phyloP scores from a whole-genome alignment of 1,140 invertebrate species.

The Scaptomyza pallida region DNA sequence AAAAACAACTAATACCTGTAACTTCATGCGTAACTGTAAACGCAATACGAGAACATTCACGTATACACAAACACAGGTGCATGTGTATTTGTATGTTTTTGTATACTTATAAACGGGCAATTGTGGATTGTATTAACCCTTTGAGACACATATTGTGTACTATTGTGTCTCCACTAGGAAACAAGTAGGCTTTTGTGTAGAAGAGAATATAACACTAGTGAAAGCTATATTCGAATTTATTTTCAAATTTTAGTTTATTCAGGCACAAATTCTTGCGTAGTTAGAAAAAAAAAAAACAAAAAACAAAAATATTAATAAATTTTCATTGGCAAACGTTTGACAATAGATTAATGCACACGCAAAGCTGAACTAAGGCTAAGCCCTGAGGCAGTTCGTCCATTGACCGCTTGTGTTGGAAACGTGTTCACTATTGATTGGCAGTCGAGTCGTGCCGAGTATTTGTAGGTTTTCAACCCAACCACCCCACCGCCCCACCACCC shows the following conservation, averaged over 20 bases:
- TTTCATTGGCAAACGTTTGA: too few species aligned
- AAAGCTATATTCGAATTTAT: not conserved
- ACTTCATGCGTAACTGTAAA: slow-evolving; percentile 31
- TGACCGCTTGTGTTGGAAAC: slow-evolving; percentile 13
- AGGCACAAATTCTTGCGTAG: slow-evolving; percentile 22
- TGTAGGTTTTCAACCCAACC: slow-evolving; percentile 25
- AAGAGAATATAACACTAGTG: not conserved
- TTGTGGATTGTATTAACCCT: not conserved
- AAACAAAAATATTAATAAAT: not conserved
- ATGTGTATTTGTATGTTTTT: not conserved
- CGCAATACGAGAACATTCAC: not conserved
- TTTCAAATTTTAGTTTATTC: slow-evolving; percentile 20
- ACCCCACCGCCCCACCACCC: not conserved
- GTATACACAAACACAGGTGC: not conserved
- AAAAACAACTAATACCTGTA: slow-evolving; percentile 16
- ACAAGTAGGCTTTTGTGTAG: not conserved
- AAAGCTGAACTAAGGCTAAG: not conserved
- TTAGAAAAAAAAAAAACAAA: not conserved
- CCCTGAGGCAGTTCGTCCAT: slow-evolving; percentile 1
- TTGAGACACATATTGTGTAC: not conserved
- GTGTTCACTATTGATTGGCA: slow-evolving; percentile 34
- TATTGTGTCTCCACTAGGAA: too few species aligned
- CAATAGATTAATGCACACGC: not conserved
- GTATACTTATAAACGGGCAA: too few species aligned
- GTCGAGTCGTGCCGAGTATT: slow-evolving; percentile 17